Evolutionary conservation across 2,113 vertebrate genomes (phyloP).

Genomic region (Heteronetta atricapilla): DNA sequence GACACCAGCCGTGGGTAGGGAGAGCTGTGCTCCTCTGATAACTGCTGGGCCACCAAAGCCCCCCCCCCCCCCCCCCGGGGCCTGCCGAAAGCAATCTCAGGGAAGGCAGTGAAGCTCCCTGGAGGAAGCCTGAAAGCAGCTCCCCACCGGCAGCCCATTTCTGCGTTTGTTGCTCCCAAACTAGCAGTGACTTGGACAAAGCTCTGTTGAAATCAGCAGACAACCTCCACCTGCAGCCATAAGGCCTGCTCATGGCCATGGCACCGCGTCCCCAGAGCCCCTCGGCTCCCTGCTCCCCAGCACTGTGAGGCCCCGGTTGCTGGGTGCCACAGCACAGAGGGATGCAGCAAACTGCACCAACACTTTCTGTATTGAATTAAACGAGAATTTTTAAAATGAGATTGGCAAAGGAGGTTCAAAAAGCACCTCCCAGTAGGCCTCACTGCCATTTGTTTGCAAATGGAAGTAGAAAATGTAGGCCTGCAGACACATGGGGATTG

Average conservation of each 20-base stretch:
- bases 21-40: background rate
- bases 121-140: background rate
- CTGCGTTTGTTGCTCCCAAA: background rate
- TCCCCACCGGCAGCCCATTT: background rate
- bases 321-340: background rate
- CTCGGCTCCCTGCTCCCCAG: background rate
- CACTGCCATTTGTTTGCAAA: background rate
- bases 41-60: background rate
- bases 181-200: background rate
- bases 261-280: background rate
- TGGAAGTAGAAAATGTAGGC: background rate
- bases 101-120: background rate
- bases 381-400: background rate
- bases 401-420: background rate
- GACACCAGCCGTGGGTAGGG: background rate
- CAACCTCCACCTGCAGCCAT: background rate
- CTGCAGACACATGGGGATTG: background rate
- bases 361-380: background rate
- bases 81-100: background rate
- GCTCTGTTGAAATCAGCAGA: background rate
- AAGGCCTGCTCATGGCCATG: background rate
- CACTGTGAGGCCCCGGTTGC: background rate
- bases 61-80: background rate
- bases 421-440: background rate
- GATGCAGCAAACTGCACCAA: background rate